Evolutionary conservation across 2,888 invertebrate genomes (phyloP), one percentile per base, ranked within the genome.

Genomic region (Vannuccia rotundouncinata): DNA sequence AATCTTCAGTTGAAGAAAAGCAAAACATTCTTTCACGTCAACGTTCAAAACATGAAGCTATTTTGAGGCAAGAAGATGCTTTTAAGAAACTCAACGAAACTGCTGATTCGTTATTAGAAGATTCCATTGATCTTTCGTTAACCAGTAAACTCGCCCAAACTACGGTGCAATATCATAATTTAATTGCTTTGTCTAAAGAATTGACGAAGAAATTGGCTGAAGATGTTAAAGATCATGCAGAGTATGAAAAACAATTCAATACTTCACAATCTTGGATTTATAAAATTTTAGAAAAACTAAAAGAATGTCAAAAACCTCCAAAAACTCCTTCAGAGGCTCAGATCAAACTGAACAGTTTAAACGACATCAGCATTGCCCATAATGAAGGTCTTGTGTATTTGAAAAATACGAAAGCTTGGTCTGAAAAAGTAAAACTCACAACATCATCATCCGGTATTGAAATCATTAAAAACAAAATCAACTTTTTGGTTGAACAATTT

Each of bases 401-500:
- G 5, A 66, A 66, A 66, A 66, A 22, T 66, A 66, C 66, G 25
- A 66, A 66, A 5, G 10, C 66, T 2, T 66, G 66, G 66, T 66
- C 66, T 2, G 66, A 66, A 66, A 66, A 66, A 27, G 66, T 66
- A n/a, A 17, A 66, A 66, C 25, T 66, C 2, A 27, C 66, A 22
- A 66, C 66, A n/a, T 66, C 66, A 5, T 2, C 66, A 13, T 5
- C 13, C 13, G 66, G 66, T 13, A 66, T 5, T 17, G 66, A 66
- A 13, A 5, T n/a, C 66, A 17, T 66, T 13, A 66, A 66, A 22
- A 66, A 22, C 2, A 66, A 66, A 5, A 27, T 27, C 25, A 17
- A 66, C 5, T 66, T n/a, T 22, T 66, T 66, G 25, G 66, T 27
- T 5, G 66, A 66, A 66, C 66, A 66, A 66, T 66, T 66, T 66